Evolutionary conservation across 2,113 vertebrate species (phyloP).

Genomic region (Semnornis frantzii): DNA sequence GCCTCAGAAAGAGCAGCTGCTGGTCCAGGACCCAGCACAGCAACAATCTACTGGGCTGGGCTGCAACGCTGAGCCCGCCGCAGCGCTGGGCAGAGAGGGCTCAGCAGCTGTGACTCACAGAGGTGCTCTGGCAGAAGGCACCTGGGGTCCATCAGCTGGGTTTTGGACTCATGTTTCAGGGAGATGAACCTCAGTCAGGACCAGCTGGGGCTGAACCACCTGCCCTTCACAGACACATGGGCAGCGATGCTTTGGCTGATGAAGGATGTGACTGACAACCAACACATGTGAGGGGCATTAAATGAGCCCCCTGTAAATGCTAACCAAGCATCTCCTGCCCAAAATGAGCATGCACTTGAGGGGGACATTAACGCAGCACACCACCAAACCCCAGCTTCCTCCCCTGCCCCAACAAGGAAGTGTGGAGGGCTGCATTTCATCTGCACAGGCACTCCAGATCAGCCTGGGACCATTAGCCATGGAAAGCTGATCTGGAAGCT

Average conservation of each 20-base stretch:
- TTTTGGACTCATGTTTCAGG: neutral
- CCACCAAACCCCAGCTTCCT: neutral
- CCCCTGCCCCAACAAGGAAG: neutral
- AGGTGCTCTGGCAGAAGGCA: neutral
- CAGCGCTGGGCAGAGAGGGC: neutral
- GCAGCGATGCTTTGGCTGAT: neutral
- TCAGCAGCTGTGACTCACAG: neutral
- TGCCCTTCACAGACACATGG: neutral
- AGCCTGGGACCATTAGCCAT: neutral
- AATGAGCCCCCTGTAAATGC: neutral
- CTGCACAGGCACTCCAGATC: neutral
- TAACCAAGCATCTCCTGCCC: neutral
- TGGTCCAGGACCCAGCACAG: neutral
- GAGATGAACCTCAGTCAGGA: neutral
- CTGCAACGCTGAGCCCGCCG: too few relatives aligned
- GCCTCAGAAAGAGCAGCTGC: neutral
- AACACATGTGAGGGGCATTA: neutral
- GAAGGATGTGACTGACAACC: neutral
- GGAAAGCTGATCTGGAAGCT: neutral
- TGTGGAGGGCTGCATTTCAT: neutral
- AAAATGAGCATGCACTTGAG: neutral
- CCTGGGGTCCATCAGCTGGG: neutral
- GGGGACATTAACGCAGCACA: neutral
- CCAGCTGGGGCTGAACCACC: neutral
- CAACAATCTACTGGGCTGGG: neutral